Evolutionary conservation across 2,888 invertebrate species (phyloP), one percentile per base, ranked within the genome.

Genomic region (Antheraea yamamai): DNA sequence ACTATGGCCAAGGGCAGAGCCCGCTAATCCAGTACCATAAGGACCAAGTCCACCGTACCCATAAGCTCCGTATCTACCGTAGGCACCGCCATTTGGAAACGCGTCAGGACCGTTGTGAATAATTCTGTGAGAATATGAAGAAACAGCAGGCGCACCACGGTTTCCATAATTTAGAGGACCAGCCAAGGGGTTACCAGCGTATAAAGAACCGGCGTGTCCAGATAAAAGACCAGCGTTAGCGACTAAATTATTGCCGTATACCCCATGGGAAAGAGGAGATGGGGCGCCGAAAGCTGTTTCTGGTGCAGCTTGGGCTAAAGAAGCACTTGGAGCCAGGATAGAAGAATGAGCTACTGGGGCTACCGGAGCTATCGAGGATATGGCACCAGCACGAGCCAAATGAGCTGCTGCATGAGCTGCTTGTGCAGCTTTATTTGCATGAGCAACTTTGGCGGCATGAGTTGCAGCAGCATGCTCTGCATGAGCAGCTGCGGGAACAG

Each of bases 51-150:
- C 80, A 55, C 75, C 75, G 18, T 77, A 66, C n/a, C 80, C 79
- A 26, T 78, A 75, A 4, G 76, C 73, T 68, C 74, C 74, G 18
- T 77, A 61, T 73, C 73, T 73, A 12, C 77, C 66, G 39, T 74
- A 75, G 12, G 77, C 75, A 8, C 75, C 76, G 39, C 66, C 68
- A 26, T 76, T 55, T 30, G 74, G 74, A 68, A 76, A 80, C 6
- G 81, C 78, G 70, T 77, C 79, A 64, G 81, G 81, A 55, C 74
- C 78, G 58, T 79, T 80, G 72, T 82, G 82, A 4, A 81, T 75
- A 64, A 81, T 75, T 52, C 77, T 78, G 73, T 81, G 79, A 23
- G 79, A 78, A 76, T 81, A 82, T 8, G 79, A 79, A 20, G 82
- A 82, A 66, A 79, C 78, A 16, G 79, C 73, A 4, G 81, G 81